Base-by-base conservation (phyloP, 2,888 invertebrate genomes). In the Eupithecia subumbrata region DNA sequence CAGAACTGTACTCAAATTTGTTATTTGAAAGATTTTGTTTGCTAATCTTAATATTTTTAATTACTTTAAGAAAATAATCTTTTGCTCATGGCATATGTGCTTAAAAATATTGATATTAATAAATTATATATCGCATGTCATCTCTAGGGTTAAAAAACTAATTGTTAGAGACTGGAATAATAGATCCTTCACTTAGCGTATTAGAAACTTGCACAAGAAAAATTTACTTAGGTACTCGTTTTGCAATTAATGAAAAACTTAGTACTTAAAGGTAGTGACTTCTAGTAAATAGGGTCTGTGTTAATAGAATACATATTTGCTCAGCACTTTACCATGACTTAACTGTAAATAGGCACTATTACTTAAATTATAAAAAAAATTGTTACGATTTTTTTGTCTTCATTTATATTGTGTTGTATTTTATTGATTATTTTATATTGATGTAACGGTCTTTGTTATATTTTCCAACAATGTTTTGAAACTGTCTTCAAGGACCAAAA, bases 401-500 rank as follows among this genome's bases (percentile, higher is more conserved):
- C 5, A 11, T 52, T 52, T n/a, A 9, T 52, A 56, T 63, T 63
- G 63, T 30, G 63, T 30, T 63, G 63, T 34, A 63, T 63, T 63
- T 30, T 63, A 5, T 63, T n/a, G n/a, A n/a, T n/a, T n/a, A n/a
- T n/a, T n/a, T n/a, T n/a, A n/a, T n/a, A n/a, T n/a, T 52, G 1
- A 9, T n/a, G 18, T 52, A n/a, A 30, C 4, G 0, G 14, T 48
- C 30, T 30, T 52, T 69, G 34, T 69, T 22, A 52, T 18, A 5
- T 37, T 37, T 12, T 68, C 16, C 12, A 68, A 60, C 9, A 40
- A 43, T 40, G 56, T 56, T 73, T 5, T 18, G 25, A 68, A 67
- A 25, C 12, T 14, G 11, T 64, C 67, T 63, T 63, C 70, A 40
- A 76, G 70, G 73, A 76, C 73, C 76, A 76, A 73, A 60, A 30